Conservation (phyloP, 2,888 invertebrate species). For the Luperina testacea region DNA sequence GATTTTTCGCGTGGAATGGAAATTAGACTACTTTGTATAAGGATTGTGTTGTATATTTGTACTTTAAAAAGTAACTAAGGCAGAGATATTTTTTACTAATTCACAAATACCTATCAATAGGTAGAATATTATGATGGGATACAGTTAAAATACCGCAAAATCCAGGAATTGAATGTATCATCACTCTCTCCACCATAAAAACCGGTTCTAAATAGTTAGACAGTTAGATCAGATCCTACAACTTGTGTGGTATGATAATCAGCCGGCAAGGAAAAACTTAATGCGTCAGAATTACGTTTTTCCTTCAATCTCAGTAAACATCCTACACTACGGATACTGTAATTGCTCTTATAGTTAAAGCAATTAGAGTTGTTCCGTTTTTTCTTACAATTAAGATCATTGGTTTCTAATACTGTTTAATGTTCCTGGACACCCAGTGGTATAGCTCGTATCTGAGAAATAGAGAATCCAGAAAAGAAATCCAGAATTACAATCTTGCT, state of each 20-base stretch:
- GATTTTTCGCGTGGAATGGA: slow-evolving; percentile 18
- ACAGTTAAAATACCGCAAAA: neutral
- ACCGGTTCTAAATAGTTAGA: slow-evolving; percentile 23
- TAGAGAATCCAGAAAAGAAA: slow-evolving; percentile 18
- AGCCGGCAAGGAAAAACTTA: slow-evolving; percentile 41
- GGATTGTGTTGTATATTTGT: neutral
- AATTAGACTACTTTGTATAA: neutral
- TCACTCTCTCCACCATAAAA: neutral
- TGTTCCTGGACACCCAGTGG: slow-evolving; percentile 34
- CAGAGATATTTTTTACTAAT: neutral
- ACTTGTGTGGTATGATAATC: slow-evolving; percentile 58
- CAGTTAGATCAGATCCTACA: slow-evolving; percentile 3
- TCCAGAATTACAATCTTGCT: neutral
- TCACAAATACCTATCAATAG: neutral
- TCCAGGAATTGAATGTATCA: neutral
- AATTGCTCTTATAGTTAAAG: slow-evolving; percentile 61
- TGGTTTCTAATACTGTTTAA: slow-evolving; percentile 49
- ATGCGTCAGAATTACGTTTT: slow-evolving; percentile 54
- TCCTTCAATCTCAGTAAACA: slow-evolving; percentile 45
- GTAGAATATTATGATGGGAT: neutral
- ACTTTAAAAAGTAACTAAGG: neutral
- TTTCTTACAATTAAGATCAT: slow-evolving; percentile 61
- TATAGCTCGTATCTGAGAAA: slow-evolving; percentile 21
- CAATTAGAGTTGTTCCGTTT: slow-evolving; percentile 56
- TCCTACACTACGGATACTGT: slow-evolving; percentile 43